Evolutionary conservation across 2,888 invertebrate genomes (phyloP), one percentile per base, ranked within the genome.

Genomic region (Falcaria lacertinaria): DNA sequence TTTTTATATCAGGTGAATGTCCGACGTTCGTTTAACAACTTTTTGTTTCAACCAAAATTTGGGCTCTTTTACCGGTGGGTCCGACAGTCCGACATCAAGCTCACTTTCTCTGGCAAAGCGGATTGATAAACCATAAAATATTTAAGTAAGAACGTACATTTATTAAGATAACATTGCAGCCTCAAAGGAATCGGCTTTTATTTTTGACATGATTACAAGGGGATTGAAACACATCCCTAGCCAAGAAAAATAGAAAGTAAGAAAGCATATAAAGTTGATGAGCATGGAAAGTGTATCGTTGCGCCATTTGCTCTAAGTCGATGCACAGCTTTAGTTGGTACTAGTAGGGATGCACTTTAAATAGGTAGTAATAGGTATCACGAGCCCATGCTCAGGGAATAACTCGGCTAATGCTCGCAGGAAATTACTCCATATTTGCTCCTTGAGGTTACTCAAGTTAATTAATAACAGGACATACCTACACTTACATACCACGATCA

Each of bases 81-180:
- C n/a, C n/a, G n/a, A n/a, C n/a, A 47, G 43, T 50, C 48, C 59
- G 59, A 54, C 54, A 57, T 58, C 55, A 44, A 33, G 37, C 48
- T 56, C 61, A 75, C 78, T 79, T 77, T 78, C 78, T 74, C 74
- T 53, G 52, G 39, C 48, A 41, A 45, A 47, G 57, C 60, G 53
- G 60, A 60, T 66, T 70, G 62, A 64, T 55, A 64, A 65, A 69
- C 65, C 57, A 57, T 61, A 57, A 60, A 64, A 64, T 65, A 60
- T 58, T 47, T 55, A n/a, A n/a, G 48, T 53, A 42, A 47, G 19
- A 19, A 19, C 19, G 19, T 19, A 19, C 19, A 19, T 19, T 4
- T 4, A 19, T 19, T 19, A 19, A 19, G 19, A 19, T 19, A 19
- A 19, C 19, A 4, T 19, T 19, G n/a, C n/a, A n/a, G n/a, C n/a